Evolutionary conservation across 2,888 invertebrate genomes (phyloP).

Genomic region (Microdon myrmicae): DNA sequence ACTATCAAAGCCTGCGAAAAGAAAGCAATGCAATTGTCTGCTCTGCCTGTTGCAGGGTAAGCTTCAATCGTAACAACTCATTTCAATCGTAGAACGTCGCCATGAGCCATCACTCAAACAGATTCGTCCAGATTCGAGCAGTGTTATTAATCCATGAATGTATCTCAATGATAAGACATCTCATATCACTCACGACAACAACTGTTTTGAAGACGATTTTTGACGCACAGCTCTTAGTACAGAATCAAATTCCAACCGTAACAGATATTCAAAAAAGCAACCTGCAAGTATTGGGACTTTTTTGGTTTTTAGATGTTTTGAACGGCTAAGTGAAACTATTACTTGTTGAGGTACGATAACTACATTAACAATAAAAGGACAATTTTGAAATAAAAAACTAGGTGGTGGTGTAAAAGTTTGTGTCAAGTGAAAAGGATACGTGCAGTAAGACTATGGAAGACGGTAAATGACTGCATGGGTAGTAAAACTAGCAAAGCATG

Average conservation of each 20-base stretch:
- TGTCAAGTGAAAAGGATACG: slow-evolving; percentile 10
- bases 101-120: slow-evolving; percentile 8
- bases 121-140: slow-evolving; percentile 16
- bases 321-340: not conserved
- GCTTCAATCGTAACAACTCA: slow-evolving; percentile 1
- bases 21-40: slow-evolving; percentile 16
- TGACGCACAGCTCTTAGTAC: too few species aligned
- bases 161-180: too few species aligned
- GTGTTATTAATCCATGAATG: slow-evolving; percentile 11
- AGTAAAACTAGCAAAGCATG: slow-evolving; percentile 15
- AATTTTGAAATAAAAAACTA: not conserved
- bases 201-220: too few species aligned
- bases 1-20: slow-evolving; percentile 12
- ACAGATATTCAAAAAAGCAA: too few species aligned
- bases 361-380: slow-evolving; percentile 5
- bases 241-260: too few species aligned
- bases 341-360: too few species aligned
- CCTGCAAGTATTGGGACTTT: too few species aligned
- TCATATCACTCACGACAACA: too few species aligned
- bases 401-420: not conserved
- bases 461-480: slow-evolving; percentile 34
- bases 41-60: not conserved
- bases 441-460: slow-evolving; percentile 21
- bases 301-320: too few species aligned
- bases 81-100: slow-evolving; percentile 17